Conservation (phyloP, 2,888 invertebrate species). For the Corbicula japonica region DNA sequence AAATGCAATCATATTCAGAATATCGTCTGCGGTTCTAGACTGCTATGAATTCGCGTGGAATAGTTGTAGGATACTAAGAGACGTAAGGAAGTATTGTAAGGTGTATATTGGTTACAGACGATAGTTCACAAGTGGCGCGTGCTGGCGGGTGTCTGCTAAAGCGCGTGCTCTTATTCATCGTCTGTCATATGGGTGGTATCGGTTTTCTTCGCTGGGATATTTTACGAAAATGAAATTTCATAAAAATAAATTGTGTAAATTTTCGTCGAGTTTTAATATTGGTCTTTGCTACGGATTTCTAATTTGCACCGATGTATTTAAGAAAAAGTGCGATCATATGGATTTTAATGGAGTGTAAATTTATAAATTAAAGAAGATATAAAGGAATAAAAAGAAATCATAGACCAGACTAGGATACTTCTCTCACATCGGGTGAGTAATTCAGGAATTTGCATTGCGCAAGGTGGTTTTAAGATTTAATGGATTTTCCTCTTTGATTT, state of each 20-base stretch:
- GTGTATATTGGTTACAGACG: slow-evolving; percentile 46
- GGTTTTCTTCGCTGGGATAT: slow-evolving; percentile 23
- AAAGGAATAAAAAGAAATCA: slow-evolving; percentile 37
- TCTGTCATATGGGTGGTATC: slow-evolving; percentile 52
- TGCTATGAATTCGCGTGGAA: slow-evolving; percentile 47
- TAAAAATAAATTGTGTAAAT: slow-evolving; percentile 6
- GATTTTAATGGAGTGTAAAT: slow-evolving; percentile 48
- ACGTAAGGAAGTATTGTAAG: slow-evolving; percentile 17
- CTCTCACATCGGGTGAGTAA: slow-evolving; percentile 50
- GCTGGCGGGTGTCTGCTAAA: slow-evolving; percentile 55
- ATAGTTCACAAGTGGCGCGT: slow-evolving; percentile 50
- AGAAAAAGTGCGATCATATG: slow-evolving; percentile 27
- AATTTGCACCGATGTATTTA: slow-evolving; percentile 47
- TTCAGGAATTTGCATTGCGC: slow-evolving; percentile 43
- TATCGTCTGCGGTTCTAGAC: slow-evolving; percentile 60
- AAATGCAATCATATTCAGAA: slow-evolving; percentile 41
- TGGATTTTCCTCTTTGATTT: slow-evolving; percentile 3
- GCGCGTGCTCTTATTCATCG: slow-evolving; percentile 45
- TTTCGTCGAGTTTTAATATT: neutral
- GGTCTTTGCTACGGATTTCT: slow-evolving; percentile 1
- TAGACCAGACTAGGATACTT: slow-evolving; percentile 10
- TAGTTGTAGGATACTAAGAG: slow-evolving; percentile 7
- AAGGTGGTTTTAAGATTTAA: slow-evolving; percentile 37
- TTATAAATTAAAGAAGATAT: no score
- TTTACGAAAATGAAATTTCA: slow-evolving; percentile 10